Percentiles rank a stretch among this genome's conserved stretches.
Conservation (phyloP, 37 sponge, comb jelly and placozoan genomes). For the Oscarella lobularis region DNA sequence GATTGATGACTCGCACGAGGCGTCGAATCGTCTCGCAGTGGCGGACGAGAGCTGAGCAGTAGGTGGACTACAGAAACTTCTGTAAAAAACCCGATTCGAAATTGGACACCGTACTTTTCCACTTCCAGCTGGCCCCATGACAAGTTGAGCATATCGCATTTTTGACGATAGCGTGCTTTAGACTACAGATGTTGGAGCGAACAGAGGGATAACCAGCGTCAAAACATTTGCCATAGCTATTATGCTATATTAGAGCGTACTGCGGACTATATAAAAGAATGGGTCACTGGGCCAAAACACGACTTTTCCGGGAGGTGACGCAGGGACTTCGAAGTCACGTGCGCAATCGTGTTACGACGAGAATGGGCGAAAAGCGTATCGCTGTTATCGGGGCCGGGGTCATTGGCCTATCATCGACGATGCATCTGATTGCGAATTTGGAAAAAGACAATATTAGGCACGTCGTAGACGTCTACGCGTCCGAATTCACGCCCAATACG, state of each 20-base stretch:
- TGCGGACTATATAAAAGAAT: too few species aligned
- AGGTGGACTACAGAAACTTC: conserved; percentile 63
- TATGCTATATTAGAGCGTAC: too few species aligned
- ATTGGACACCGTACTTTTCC: conserved; percentile 60
- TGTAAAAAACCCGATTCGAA: background rate
- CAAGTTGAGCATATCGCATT: conserved; percentile 94
- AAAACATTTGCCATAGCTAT: too few species aligned
- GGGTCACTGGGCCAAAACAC: too few species aligned
- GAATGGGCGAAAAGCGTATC: too few species aligned
- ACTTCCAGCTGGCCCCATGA: conserved; percentile 96
- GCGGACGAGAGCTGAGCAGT: conserved; percentile 67
- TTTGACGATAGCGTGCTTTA: background rate
- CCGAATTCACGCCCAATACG: conserved; percentile 20
- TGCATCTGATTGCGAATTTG: background rate
- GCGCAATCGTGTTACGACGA: too few species aligned
- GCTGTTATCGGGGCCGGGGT: conserved; percentile 23
- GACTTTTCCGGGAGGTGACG: too few species aligned
- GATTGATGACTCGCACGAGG: conserved; percentile 76
- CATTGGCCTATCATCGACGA: conserved; percentile 17
- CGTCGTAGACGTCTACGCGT: conserved; percentile 4
- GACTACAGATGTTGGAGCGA: background rate
- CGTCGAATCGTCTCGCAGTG: conserved; percentile 76
- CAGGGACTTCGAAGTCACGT: too few species aligned
- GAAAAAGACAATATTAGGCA: background rate
- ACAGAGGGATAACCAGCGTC: too few species aligned